Evolutionary conservation across 2,113 vertebrate species (phyloP), one percentile per base, ranked within the genome.

Genomic region (Prunella himalayana): DNA sequence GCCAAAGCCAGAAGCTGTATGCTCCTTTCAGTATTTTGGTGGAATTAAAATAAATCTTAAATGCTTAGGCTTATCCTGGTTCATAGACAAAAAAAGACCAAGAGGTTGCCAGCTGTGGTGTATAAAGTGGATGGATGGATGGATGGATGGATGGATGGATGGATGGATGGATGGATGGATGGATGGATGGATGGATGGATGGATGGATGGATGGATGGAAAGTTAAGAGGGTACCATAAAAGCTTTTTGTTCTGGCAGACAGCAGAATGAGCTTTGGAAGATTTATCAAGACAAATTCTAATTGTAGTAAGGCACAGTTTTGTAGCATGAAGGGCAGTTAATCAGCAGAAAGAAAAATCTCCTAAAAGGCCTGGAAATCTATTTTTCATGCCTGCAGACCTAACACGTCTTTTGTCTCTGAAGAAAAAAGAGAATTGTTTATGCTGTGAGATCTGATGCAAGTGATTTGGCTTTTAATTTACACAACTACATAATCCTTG

Each of bases 91-190:
- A 57, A 57, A 57, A 70, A 49, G 14, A 73, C 7, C 2, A 73
- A 73, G n/a, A 44, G 5, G 6, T 44, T 4, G 0, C 5, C 7
- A 31, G 6, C 24, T 8, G 2, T 25, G 13, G 6, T 33, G 15
- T 25, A 45, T 57, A 10, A 69, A 65, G 15, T 25, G 10, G 39
- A 41, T 41, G 13, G 35, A 60, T 27, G 18, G 35, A 59, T 41
- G 77, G 33, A 79, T 31, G 37, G 63, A 47, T 39, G 45, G 59
- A 44, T 44, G 76, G 39, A 79, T 42, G 47, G 45, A 77, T 61
- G 75, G 42, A 82, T 41, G 64, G 51, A 49, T 68, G 79, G 65
- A 69, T 71, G 37, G 35, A 49, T 68, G 50, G 41, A 56, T 45
- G 51, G 28, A 47, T 50, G 60, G 60, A 64, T 45, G 77, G 41